Conservation (phyloP, 2,797 vertebrate genomes). For the Myripristis jacobus region DNA sequence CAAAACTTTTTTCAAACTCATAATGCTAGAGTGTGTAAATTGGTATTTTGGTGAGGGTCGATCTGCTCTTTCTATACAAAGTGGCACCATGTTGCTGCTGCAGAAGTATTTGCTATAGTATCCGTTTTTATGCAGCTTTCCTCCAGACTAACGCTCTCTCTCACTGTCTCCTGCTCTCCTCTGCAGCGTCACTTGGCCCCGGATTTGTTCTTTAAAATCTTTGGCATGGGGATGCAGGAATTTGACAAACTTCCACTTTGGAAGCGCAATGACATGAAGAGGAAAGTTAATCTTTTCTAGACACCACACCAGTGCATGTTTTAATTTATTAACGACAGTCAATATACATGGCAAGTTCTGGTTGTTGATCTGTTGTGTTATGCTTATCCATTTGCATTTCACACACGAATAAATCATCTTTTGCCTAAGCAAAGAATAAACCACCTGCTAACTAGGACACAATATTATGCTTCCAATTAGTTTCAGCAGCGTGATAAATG, state of each 20-base stretch:
- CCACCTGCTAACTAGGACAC: not conserved
- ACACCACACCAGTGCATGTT: slow-evolving; percentile 4
- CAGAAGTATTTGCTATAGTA: too few species aligned
- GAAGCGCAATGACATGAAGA: slow-evolving; percentile 98
- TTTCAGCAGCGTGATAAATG: not conserved
- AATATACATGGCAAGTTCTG: slow-evolving; percentile 9
- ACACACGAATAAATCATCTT: not conserved
- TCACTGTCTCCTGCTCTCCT: slow-evolving; percentile 14
- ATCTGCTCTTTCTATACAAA: too few species aligned
- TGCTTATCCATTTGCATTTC: slow-evolving; percentile 22
- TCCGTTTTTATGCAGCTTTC: not conserved
- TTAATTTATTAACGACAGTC: not conserved
- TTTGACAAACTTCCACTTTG: slow-evolving; percentile 95
- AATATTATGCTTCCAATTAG: slow-evolving; percentile 12
- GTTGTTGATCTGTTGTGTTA: not conserved
- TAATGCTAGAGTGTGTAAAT: too few species aligned
- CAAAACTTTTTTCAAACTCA: not conserved
- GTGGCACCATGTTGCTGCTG: too few species aligned
- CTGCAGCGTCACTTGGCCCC: slow-evolving; percentile 92
- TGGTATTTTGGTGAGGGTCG: too few species aligned
- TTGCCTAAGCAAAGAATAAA: too few species aligned
- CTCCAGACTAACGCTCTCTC: not conserved
- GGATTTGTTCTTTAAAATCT: slow-evolving; percentile 91
- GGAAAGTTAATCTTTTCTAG: slow-evolving; percentile 93
- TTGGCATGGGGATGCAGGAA: slow-evolving; percentile 92